Conservation (phyloP, 2,113 vertebrate species). For the Conger conger region DNA sequence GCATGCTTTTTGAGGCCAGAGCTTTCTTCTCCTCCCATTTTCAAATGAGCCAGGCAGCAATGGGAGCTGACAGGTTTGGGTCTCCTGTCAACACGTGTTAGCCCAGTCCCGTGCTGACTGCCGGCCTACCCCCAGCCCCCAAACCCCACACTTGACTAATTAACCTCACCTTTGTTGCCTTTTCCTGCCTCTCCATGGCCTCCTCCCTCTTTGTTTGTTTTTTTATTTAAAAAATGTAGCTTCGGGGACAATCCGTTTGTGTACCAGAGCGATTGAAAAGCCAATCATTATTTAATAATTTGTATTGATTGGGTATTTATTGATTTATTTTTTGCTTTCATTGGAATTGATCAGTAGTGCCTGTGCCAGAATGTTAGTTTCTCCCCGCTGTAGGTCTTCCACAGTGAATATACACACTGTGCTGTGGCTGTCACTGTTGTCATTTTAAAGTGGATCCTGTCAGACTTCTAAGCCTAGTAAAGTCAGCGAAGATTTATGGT, state of each 20-base stretch:
- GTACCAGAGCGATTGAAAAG: not conserved
- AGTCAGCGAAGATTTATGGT: not conserved
- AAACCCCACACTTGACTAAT: constrained; percentile 19
- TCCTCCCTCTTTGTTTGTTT: constrained; percentile 1
- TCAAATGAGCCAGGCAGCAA: constrained; percentile 49
- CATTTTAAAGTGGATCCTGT: not conserved
- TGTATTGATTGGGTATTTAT: not conserved
- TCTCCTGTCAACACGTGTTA: constrained; percentile 44
- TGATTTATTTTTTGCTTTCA: not conserved
- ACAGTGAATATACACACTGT: not conserved
- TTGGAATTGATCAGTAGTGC: not conserved
- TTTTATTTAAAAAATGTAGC: no score
- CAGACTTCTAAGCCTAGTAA: not conserved
- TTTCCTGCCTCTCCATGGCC: accelerated
- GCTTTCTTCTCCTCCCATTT: constrained; percentile 12
- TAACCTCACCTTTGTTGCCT: constrained; percentile 16
- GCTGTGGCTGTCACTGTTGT: constrained; percentile 2
- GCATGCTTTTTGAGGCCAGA: constrained; percentile 53
- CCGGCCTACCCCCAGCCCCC: constrained; percentile 16
- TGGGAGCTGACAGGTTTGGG: constrained; percentile 50
- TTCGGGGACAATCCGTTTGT: not conserved
- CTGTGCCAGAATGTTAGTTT: not conserved
- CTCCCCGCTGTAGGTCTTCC: not conserved
- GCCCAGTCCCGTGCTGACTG: constrained; percentile 37
- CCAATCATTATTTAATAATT: not conserved